These are phyloP conservation scores for Myzus persicae DNA, from an alignment of 1,140 invertebrate species.

Conservation along the genomic window DNA sequence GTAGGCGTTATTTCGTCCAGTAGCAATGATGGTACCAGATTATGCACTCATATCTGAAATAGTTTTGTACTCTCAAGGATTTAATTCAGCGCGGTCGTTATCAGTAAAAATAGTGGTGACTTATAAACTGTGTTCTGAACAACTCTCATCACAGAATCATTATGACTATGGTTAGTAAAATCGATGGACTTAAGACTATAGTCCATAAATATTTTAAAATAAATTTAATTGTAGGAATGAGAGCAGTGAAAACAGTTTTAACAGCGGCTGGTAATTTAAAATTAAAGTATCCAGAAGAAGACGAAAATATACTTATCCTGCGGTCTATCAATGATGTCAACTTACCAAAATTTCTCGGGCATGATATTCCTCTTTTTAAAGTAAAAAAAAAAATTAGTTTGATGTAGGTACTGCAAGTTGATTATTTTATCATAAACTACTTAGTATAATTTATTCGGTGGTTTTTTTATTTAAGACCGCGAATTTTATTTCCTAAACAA, in stretches of 20 bases:
- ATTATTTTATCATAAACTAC: neutral
- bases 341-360: slow-evolving; percentile 87
- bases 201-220: neutral
- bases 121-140: slow-evolving; percentile 92
- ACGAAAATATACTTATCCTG: slow-evolving; percentile 82
- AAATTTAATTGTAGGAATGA: slow-evolving; percentile 70
- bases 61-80: slow-evolving; percentile 92
- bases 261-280: slow-evolving; percentile 90
- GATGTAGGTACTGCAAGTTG: neutral
- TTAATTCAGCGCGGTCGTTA: slow-evolving; percentile 84
- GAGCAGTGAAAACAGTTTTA: slow-evolving; percentile 88
- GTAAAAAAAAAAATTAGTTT: slow-evolving; percentile 65
- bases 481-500: too few relatives aligned
- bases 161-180: slow-evolving; percentile 87
- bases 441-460: neutral
- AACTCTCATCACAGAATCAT: slow-evolving; percentile 92
- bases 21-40: slow-evolving; percentile 98
- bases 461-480: neutral
- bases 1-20: slow-evolving; percentile 89
- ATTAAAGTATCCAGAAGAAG: slow-evolving; percentile 84
- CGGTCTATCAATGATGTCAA: slow-evolving; percentile 94
- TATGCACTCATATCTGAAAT: slow-evolving; percentile 95
- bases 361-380: slow-evolving; percentile 86
- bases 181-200: neutral
- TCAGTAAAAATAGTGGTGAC: slow-evolving; percentile 95